Evolutionary conservation across 2,888 invertebrate genomes (phyloP), one percentile per base, ranked within the genome.

Genomic region (Hypomecis atomaria): DNA sequence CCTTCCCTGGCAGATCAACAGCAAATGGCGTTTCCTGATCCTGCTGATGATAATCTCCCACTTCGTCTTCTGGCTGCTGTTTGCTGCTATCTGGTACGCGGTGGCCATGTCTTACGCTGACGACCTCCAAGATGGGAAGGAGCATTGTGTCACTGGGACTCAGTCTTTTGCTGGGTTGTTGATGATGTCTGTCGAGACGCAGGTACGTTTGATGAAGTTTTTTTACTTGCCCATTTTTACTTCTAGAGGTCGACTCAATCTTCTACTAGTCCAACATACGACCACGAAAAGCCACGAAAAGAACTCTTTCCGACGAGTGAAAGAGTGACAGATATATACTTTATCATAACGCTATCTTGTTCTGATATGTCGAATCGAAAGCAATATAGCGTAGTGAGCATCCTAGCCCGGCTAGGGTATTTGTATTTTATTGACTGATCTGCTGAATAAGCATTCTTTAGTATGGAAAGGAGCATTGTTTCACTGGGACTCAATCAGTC

Each of bases 51-150:
- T 94, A 43, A 75, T 93, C 6, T 92, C 94, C 0, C 96, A 96
- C 82, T 94, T 96, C 72, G 76, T 94, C 9, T 96, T 96, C 81
- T 98, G 98, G 97, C 86, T 96, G 33, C 75, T 95, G 9, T 98
- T 98, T 81, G 97, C 96, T 0, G 92, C 94, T 7, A 93, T 97
- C 69, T 98, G 97, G 95, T 97, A 96, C 90, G 89, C 96, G 23
- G 91, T 92, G 8, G 74, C 90, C 1, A 94, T 96, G 13, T 95
- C 96, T 0, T 96, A 95, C 76, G 96, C 96, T 79, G 96, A 97
- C 0, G 97, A 98, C 79, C 93, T 96, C n/a, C 93, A 94, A 0
- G 94, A 94, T 49, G 94, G 95, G n/a, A 85, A 90, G 57, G 93
- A 93, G 67, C 94, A 94, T 65, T 95, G 95, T 69, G 92, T 95